Conservation (phyloP, 2,797 vertebrate species). For the Sardinella longiceps region DNA sequence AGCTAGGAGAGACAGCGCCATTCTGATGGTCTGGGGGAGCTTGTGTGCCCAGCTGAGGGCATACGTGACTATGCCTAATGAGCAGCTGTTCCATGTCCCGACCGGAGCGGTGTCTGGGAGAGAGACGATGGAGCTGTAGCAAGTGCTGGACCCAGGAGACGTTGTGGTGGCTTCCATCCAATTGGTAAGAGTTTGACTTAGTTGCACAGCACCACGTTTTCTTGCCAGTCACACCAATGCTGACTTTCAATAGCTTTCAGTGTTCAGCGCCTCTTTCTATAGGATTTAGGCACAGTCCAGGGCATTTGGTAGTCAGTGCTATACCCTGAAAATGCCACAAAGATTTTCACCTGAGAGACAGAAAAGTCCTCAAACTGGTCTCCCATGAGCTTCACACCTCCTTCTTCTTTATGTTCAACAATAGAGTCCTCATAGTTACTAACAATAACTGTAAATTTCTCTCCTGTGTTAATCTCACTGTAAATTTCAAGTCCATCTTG, state of each 20-base stretch:
- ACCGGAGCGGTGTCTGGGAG: neutral
- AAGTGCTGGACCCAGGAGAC: neutral
- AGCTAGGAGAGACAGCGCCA: neutral
- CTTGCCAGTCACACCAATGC: neutral
- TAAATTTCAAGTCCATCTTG: neutral
- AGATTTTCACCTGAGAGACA: conserved; percentile 55
- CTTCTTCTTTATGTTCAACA: neutral
- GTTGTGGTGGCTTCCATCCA: neutral
- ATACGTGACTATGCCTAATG: neutral
- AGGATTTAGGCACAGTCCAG: conserved; percentile 21
- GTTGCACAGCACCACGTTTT: neutral
- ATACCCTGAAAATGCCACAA: conserved; percentile 59
- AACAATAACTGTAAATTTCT: too few species aligned
- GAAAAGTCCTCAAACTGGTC: conserved; percentile 27
- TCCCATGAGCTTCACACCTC: conserved; percentile 45
- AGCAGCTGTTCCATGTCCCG: neutral
- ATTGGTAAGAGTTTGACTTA: neutral
- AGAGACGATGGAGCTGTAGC: neutral
- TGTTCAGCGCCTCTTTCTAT: neutral
- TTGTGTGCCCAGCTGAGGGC: neutral
- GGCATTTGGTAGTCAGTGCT: conserved; percentile 65
- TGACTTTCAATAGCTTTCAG: neutral
- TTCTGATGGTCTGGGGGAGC: neutral
- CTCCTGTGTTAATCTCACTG: neutral
- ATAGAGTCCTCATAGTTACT: neutral